Conservation (phyloP, 2,113 vertebrate species). For the Mola mola region DNA sequence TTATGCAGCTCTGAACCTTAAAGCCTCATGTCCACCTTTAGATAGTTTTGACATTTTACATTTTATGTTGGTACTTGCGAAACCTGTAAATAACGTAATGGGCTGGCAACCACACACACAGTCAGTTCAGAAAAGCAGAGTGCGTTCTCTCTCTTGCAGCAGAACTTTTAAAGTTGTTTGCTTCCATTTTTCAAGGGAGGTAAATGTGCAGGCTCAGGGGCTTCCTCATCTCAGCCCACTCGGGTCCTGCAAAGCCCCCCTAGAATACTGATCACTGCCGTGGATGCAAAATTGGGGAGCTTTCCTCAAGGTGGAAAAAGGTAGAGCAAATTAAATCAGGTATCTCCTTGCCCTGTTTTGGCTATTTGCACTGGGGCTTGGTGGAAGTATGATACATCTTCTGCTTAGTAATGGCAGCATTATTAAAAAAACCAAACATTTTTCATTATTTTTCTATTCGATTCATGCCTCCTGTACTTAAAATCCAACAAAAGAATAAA, state of each 20-base stretch:
- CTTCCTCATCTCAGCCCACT: slow-evolving; percentile 47
- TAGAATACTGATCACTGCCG: slow-evolving; percentile 60
- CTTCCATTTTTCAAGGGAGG: slow-evolving; percentile 50
- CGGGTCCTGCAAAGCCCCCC: slow-evolving; percentile 29
- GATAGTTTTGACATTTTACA: slow-evolving; percentile 1
- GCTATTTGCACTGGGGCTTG: slow-evolving; percentile 52
- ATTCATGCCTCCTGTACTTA: slow-evolving; percentile 39
- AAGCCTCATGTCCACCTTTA: background rate
- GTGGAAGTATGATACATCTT: slow-evolving; percentile 50
- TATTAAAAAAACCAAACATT: slow-evolving; percentile 29
- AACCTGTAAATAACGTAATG: too few species aligned
- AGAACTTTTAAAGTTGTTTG: slow-evolving; percentile 32
- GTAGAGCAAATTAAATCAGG: slow-evolving; percentile 61
- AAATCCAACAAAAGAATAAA: slow-evolving; percentile 18
- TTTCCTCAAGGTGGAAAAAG: slow-evolving; percentile 68
- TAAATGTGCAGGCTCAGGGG: slow-evolving; percentile 56
- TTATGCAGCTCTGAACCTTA: slow-evolving; percentile 1
- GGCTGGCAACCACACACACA: background rate
- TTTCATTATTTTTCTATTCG: slow-evolving; percentile 41
- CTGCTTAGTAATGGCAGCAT: slow-evolving; percentile 50
- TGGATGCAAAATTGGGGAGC: slow-evolving; percentile 69
- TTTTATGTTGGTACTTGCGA: too few species aligned
- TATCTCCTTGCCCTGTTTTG: slow-evolving; percentile 40
- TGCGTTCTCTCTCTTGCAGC: background rate
- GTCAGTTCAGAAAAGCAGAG: slow-evolving; percentile 9